A percentile compares a stretch with the other conserved stretches of the same genome.
Evolutionary conservation across 2,888 invertebrate species (phyloP).

Genomic region (Arge pagana): DNA sequence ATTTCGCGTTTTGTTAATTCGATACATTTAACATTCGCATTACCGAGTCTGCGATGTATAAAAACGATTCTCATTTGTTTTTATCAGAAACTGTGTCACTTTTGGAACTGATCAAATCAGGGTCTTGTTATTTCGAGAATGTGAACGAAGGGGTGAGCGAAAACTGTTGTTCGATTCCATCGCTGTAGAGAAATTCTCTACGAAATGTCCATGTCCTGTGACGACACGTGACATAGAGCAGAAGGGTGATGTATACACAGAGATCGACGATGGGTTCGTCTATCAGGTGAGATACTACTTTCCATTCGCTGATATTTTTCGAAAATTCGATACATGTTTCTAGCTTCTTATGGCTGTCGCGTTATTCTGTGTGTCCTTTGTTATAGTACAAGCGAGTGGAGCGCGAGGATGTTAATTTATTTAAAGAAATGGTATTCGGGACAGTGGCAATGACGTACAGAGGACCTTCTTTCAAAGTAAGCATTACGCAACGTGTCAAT

Average conservation of each 20-base stretch:
- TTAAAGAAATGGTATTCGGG: conserved; percentile 93
- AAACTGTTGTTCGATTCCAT: conserved; percentile 84
- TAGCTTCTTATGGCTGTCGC: too few relatives aligned
- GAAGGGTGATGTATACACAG: conserved; percentile 49
- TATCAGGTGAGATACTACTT: conserved; percentile 63
- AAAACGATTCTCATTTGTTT: conserved; percentile 30
- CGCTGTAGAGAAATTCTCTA: conserved; percentile 66
- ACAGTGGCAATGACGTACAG: conserved; percentile 87
- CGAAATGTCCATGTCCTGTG: conserved; percentile 23
- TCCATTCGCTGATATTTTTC: too few relatives aligned
- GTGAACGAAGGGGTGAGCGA: conserved; percentile 75
- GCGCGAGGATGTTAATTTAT: conserved; percentile 68
- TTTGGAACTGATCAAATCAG: conserved; percentile 77
- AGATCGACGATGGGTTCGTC: conserved; percentile 68
- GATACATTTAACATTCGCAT: too few relatives aligned
- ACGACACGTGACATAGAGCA: conserved; percentile 23
- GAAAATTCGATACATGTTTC: too few relatives aligned
- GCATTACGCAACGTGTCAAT: not conserved
- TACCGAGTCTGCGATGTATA: not conserved
- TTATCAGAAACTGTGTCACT: conserved; percentile 64
- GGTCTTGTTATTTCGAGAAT: conserved; percentile 83
- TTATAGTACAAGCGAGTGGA: conserved; percentile 62
- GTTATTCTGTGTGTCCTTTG: too few relatives aligned
- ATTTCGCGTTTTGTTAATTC: conserved; percentile 1
- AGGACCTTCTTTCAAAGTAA: conserved; percentile 83